Conservation (phyloP, 2,113 vertebrate species). For the Heterotilapia buettikoferi region DNA sequence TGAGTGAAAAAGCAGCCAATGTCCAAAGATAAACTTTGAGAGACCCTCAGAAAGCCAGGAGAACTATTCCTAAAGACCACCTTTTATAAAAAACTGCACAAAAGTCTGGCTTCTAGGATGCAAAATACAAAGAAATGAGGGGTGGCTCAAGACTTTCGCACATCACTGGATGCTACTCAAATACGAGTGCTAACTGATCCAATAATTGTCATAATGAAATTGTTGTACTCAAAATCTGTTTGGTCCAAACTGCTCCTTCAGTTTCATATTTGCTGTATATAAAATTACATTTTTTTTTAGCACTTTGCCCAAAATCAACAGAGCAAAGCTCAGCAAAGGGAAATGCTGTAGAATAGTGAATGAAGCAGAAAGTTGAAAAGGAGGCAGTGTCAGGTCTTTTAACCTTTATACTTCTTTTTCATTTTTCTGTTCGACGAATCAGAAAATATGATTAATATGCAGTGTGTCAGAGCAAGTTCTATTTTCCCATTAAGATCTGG, state of each 20-base stretch:
- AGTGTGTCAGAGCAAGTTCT: neutral
- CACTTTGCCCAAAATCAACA: conserved; percentile 4
- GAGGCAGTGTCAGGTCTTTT: conserved; percentile 2
- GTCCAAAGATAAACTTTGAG: neutral
- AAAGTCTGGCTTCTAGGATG: neutral
- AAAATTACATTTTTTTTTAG: neutral
- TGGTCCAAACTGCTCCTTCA: neutral
- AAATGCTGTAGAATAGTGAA: neutral
- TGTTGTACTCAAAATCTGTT: neutral
- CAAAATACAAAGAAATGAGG: neutral
- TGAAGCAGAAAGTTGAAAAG: neutral
- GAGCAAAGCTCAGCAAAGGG: neutral
- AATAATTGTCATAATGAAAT: neutral
- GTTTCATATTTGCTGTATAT: neutral
- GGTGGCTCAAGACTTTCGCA: neutral
- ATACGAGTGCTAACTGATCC: neutral
- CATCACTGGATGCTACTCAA: neutral
- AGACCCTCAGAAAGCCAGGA: neutral
- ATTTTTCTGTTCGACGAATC: conserved; percentile 44
- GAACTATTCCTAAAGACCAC: neutral
- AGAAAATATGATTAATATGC: conserved; percentile 30
- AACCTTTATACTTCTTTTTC: conserved; percentile 16
- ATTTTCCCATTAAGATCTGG: neutral
- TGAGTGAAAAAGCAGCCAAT: neutral
- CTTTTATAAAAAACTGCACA: neutral